phyloP scores from a whole-genome alignment of 2,797 vertebrate species.

The Dendrocincla fuliginosa region DNA sequence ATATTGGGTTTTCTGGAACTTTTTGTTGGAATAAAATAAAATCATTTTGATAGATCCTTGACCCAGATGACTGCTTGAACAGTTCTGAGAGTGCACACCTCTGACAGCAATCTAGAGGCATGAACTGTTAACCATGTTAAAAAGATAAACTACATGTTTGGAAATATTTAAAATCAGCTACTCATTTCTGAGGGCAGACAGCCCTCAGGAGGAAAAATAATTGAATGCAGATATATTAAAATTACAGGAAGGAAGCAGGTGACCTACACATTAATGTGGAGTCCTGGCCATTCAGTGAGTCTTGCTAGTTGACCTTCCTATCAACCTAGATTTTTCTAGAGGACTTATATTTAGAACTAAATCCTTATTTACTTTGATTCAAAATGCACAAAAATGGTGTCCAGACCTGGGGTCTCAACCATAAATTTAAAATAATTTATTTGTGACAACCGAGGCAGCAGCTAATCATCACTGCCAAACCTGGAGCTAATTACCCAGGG shows the following conservation, averaged over 20 bases:
- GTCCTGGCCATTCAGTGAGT: neutral
- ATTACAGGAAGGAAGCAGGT: neutral
- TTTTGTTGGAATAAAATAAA: neutral
- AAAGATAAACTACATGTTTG: neutral
- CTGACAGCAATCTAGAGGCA: neutral
- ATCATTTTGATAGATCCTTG: neutral
- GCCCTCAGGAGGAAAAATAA: neutral
- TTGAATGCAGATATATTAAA: neutral
- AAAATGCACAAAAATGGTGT: neutral
- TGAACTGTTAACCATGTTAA: neutral
- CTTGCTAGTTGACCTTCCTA: neutral
- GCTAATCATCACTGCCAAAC: neutral
- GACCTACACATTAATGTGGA: neutral
- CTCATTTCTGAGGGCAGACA: neutral
- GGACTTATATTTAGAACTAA: neutral
- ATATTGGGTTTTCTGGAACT: neutral
- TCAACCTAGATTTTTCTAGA: neutral
- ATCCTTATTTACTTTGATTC: neutral
- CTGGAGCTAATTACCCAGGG: neutral
- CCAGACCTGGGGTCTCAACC: neutral
- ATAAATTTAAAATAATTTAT: neutral
- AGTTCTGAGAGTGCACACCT: neutral
- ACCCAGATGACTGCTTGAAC: neutral
- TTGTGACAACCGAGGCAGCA: neutral
- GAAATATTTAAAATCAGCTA: constrained; percentile 2